Conservation (phyloP, 2,888 invertebrate species). For the Yponomeuta malinellus region DNA sequence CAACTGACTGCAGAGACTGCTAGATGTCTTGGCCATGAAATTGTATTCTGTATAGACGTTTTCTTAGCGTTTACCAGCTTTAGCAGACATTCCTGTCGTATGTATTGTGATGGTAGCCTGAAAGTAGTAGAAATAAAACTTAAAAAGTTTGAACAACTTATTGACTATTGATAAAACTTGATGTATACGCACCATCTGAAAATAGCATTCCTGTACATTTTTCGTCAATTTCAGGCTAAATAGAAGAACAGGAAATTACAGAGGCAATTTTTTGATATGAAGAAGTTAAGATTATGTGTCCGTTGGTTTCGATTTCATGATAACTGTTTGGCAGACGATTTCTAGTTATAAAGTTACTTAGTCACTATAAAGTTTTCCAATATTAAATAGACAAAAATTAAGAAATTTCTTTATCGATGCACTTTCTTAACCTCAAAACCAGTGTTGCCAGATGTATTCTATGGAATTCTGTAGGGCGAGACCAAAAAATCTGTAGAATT, state of each 20-base stretch:
- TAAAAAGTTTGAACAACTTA: not conserved
- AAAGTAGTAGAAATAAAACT: slow-evolving; percentile 19
- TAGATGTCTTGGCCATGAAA: slow-evolving; percentile 36
- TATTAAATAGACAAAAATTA: not conserved
- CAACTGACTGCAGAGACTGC: slow-evolving; percentile 48
- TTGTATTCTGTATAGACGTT: slow-evolving; percentile 20
- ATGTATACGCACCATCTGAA: slow-evolving; percentile 42
- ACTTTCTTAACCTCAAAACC: not conserved
- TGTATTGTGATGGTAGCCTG: slow-evolving; percentile 44
- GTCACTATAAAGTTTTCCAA: not conserved
- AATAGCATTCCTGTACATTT: slow-evolving; percentile 51
- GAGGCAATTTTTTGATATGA: not conserved
- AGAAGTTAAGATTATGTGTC: not conserved
- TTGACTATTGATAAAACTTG: not conserved
- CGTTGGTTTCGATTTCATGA: not conserved
- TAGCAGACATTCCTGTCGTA: slow-evolving; percentile 35
- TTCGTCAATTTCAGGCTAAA: not conserved
- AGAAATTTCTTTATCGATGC: not conserved
- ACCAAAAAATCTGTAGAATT: too few species aligned
- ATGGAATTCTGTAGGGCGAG: too few species aligned
- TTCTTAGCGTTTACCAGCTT: slow-evolving; percentile 29
- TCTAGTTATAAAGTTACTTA: not conserved
- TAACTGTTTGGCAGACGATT: not conserved
- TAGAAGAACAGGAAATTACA: not conserved
- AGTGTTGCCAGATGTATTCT: too few species aligned